Evolutionary conservation across 2,888 invertebrate species (phyloP).

Genomic region (Leptopilina syphax): DNA sequence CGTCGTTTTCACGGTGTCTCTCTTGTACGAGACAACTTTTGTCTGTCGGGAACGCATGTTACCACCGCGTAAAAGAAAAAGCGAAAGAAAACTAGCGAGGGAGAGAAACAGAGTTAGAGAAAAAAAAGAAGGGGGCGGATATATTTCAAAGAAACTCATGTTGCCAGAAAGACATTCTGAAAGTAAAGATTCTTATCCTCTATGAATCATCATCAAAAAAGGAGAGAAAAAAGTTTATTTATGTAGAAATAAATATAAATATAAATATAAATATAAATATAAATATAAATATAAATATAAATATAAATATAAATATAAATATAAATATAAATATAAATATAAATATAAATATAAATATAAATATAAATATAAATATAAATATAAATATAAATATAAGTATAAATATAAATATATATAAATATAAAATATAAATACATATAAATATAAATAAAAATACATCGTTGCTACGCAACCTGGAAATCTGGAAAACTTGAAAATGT

Average conservation of each 20-base stretch:
- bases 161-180: slow-evolving; percentile 3
- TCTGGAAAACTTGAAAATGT: too few relatives aligned
- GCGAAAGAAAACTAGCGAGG: background rate
- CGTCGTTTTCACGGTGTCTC: slow-evolving; percentile 3
- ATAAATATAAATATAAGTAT: too few relatives aligned
- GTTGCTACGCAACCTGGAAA: too few relatives aligned
- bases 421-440: too few relatives aligned
- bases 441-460: too few relatives aligned
- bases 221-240: slow-evolving; percentile 7
- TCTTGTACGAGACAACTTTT: slow-evolving; percentile 22
- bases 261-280: background rate
- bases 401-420: too few relatives aligned
- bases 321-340: too few relatives aligned
- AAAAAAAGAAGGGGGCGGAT: background rate
- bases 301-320: too few relatives aligned
- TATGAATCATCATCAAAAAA: background rate
- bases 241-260: background rate
- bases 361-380: too few relatives aligned
- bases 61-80: slow-evolving; percentile 6
- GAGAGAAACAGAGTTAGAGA: background rate
- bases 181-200: slow-evolving; percentile 30
- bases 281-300: background rate
- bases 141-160: slow-evolving; percentile 35
- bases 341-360: too few relatives aligned
- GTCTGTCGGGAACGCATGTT: slow-evolving; percentile 34